Evolutionary conservation across 2,113 vertebrate genomes (phyloP), one percentile per base, ranked within the genome.

Genomic region (Acanthochromis polyacanthus): DNA sequence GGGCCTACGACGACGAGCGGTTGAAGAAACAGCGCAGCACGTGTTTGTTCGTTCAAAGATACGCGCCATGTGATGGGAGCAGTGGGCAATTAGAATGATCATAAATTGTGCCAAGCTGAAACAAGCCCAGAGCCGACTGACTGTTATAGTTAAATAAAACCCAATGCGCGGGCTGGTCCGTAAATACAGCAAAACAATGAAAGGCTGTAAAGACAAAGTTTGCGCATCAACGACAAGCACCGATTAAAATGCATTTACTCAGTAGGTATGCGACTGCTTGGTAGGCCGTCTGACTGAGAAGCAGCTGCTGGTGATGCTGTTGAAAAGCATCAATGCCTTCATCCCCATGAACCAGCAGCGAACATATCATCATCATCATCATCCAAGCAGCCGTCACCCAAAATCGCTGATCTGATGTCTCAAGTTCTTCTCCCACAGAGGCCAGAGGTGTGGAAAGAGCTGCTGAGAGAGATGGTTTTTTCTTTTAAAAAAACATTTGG

Each of bases 21-120:
- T 58, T 56, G 71, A 71, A 86, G 89, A 80, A 81, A 81, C 86
- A 85, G 52, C 74, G 17, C 75, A 81, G 86, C 86, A 73, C 87
- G 61, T 86, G 86, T 87, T 88, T 85, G 86, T 78, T 68, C 71
- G 22, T 81, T 82, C 59, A 64, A 70, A 87, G 84, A 82, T 70
- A 81, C 30, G 71, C 55, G 30, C 78, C 73, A 40, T 30, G 48
- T 80, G 48, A 75, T 38, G 30, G 22, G 43, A 66, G 12, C n/a
- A 16, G 61, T 43, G 17, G 75, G 80, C 83, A 84, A 86, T 90
- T 87, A 86, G 83, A 72, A 66, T 6, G 0, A 48, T 63, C 86
- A 78, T 91, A 91, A 89, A 92, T 78, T 82, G 51, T 70, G 67
- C 55, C 15, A 59, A 78, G 67, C 51, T 65, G 36, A 76, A 76